phyloP scores from a whole-genome alignment of 2,888 invertebrate genomes.

The Cosmorhoe ocellata region DNA sequence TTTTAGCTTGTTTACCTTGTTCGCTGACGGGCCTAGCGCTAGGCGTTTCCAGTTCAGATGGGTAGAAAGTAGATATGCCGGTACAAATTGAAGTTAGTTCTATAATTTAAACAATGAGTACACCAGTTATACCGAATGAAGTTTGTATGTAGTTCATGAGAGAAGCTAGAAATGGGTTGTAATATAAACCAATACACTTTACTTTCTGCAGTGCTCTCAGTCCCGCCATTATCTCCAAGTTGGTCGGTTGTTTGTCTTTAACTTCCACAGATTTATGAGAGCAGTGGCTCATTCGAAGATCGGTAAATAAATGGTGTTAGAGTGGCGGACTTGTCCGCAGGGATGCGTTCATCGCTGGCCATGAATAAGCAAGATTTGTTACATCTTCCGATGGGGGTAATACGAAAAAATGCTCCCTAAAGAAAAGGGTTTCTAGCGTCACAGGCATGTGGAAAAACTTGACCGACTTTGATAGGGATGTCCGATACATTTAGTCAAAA shows the following conservation, averaged over 20 bases:
- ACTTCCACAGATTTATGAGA: conserved; percentile 33
- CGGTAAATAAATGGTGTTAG: conserved; percentile 35
- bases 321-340: conserved; percentile 2
- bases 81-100: background rate
- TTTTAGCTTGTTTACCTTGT: conserved; percentile 11
- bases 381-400: background rate
- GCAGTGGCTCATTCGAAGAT: conserved; percentile 34
- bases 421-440: no score
- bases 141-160: background rate
- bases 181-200: background rate
- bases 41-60: background rate
- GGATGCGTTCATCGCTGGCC: conserved; percentile 1
- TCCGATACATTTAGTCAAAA: no score
- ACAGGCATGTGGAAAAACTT: no score
- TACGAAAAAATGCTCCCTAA: no score
- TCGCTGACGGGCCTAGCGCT: background rate
- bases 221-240: conserved; percentile 36
- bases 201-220: background rate
- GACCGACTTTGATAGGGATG: no score
- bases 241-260: conserved; percentile 30
- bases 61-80: conserved; percentile 1
- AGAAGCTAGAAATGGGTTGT: no score
- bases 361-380: background rate
- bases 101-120: background rate
- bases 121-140: background rate